Base-by-base conservation (phyloP, 2,888 invertebrate genomes). In the Operophtera brumata region DNA sequence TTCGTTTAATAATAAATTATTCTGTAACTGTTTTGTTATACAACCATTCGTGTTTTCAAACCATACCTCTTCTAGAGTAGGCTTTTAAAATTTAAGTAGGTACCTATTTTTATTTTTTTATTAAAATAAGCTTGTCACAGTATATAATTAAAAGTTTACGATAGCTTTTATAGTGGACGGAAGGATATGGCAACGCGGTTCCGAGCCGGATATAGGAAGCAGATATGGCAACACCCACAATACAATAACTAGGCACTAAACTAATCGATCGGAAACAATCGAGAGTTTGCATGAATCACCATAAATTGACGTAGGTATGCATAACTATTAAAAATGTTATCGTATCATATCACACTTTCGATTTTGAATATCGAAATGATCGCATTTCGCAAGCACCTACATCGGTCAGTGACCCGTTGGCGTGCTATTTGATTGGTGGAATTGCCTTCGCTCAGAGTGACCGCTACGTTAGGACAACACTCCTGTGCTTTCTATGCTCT, bases 401-500 rank as follows among this genome's bases (percentile, higher is more conserved):
- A 13, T 3, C 14, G 48, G 45, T 52, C 52, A 48, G 0, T 45
- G 57, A 52, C 57, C 47, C 20, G 30, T 25, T n/a, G 36, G 36
- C 13, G 36, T 12, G 51, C 11, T 25, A 34, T 6, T 30, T 20
- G 20, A 52, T 52, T 52, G 52, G 34, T 35, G n/a, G 48, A 50
- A 50, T 55, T 51, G 51, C 41, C 36, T 42, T 26, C 26, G 35
- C 25, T 44, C 25, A 30, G 39, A 45, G 26, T 45, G 52, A 49
- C 57, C 52, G 57, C 52, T 57, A 57, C 48, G 37, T 52, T 48
- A 48, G 41, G 48, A 7, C 28, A 20, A 13, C 40, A 14, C 20
- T 47, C 34, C 57, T 13, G 2, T 26, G 48, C 13, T 20, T n/a
- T 13, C 20, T 25, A 34, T 32, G 45, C 35, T 41, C 14, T n/a